Conservation (phyloP, 2,113 vertebrate species). For the Dryoscopus gambensis region DNA sequence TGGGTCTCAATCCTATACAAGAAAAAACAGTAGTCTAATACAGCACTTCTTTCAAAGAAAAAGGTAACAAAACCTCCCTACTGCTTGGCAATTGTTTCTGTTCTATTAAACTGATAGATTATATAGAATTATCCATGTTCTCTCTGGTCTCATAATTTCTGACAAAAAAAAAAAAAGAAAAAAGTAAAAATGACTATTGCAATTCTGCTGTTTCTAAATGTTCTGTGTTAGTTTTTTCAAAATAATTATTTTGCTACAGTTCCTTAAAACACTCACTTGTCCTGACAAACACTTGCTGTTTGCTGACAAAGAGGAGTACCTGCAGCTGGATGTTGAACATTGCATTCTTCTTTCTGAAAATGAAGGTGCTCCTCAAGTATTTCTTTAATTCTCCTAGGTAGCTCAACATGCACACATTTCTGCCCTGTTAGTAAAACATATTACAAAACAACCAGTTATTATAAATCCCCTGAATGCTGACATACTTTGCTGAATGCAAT, state of each 20-base stretch:
- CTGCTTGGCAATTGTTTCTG: neutral
- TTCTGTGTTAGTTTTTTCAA: neutral
- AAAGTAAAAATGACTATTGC: neutral
- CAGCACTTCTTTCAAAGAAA: neutral
- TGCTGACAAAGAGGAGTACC: conserved; percentile 51
- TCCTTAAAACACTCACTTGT: neutral
- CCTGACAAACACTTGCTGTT: neutral
- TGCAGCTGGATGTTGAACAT: conserved; percentile 58
- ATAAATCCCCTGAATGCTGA: neutral
- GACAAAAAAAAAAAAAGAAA: no score
- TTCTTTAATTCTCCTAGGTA: conserved; percentile 73
- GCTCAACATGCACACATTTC: conserved; percentile 65
- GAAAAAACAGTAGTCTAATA: neutral
- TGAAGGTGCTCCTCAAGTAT: conserved; percentile 72
- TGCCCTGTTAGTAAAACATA: conserved; percentile 53
- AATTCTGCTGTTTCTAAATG: neutral
- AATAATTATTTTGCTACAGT: neutral
- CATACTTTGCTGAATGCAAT: accelerated
- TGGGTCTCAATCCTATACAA: neutral
- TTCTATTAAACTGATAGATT: neutral
- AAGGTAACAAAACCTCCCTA: neutral
- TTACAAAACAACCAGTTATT: neutral
- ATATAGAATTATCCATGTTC: neutral
- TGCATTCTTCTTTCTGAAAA: conserved; percentile 62
- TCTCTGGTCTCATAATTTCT: neutral